Evolutionary conservation across 2,113 vertebrate genomes (phyloP).

Genomic region (Riparia riparia): DNA sequence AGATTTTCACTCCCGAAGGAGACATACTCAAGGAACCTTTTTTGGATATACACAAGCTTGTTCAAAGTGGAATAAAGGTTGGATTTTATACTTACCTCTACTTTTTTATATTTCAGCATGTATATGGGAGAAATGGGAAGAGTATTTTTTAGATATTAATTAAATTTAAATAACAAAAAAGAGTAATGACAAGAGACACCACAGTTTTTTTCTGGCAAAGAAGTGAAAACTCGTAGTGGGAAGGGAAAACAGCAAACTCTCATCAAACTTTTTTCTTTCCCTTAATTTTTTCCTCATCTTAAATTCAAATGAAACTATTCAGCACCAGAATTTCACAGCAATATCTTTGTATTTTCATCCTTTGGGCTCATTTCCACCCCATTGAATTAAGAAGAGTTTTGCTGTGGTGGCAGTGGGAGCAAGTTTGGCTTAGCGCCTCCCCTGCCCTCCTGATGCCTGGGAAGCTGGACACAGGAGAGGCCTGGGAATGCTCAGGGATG

Average conservation of each 20-base stretch:
- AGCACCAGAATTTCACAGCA: not conserved
- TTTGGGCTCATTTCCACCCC: not conserved
- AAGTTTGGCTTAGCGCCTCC: not conserved
- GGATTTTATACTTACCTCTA: slow-evolving; percentile 72
- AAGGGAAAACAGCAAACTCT: not conserved
- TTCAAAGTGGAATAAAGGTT: slow-evolving; percentile 98
- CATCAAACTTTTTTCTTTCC: not conserved
- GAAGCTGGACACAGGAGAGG: not conserved
- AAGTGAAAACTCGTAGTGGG: not conserved
- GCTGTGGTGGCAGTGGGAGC: not conserved
- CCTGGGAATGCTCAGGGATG: not conserved
- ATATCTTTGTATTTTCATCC: not conserved
- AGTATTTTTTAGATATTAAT: not conserved
- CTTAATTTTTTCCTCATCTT: not conserved
- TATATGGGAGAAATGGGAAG: not conserved
- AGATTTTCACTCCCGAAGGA: slow-evolving; percentile 88
- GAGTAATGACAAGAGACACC: not conserved
- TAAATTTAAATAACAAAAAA: not conserved
- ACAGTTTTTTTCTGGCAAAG: not conserved
- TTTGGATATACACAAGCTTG: slow-evolving; percentile 97
- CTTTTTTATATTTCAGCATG: slow-evolving; percentile 12
- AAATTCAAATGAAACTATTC: not conserved
- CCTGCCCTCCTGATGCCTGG: rapidly evolving
- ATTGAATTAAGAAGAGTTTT: not conserved
- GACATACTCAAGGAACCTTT: slow-evolving; percentile 94